Base-by-base conservation (phyloP, 30 jellyfish, hydroid and myxozoan genomes). In the Pelagia noctiluca region DNA sequence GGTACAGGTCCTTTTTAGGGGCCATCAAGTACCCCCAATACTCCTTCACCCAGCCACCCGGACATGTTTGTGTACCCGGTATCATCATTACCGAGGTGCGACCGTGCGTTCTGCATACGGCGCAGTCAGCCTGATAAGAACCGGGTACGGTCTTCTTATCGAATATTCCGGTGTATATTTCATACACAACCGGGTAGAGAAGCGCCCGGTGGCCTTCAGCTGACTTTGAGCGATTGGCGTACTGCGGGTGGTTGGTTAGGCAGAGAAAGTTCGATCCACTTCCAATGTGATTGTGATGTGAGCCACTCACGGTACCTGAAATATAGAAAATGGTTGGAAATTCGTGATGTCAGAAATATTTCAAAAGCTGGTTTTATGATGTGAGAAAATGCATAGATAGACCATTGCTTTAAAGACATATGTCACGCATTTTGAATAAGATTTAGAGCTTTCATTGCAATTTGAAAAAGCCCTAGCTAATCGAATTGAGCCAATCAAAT, bases 201-300 rank as follows among this genome's bases (percentile, higher is more conserved):
- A 23, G 73, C 32, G 97, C 96, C 19, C 97, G 75, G 71, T 63
- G 31, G 11, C 36, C 34, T 31, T 78, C 67, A n/a, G 62, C 49
- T 46, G 46, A 25, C 1, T 89, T 96, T 24, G 82, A 31, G 42
- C 67, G 75, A 4, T 61, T 71, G 7, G 70, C 5, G 83, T 95
- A 95, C 3, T 38, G 48, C 29, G 97, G 97, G 3, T 30, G 28
- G 23, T 79, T 87, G 12, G 97, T 97, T 68, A 95, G 47, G 84
- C 99, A 95, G 4, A 95, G 90, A 67, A 83, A 95, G 53, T 95
- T 95, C 11, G 99, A 89, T 23, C 99, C 99, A 1, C 99, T 97
- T 4, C 99, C 97, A 8, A 75, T 67, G 22, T 89, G 92, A 29
- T 74, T 84, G 91, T 89, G 97, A 76, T 75, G 91, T 19, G 99